Percentiles rank a stretch among this genome's conserved stretches.
Evolutionary conservation across 37 sponge, comb jelly and placozoan species (phyloP).

Genomic region (Tethya wilhelma): DNA sequence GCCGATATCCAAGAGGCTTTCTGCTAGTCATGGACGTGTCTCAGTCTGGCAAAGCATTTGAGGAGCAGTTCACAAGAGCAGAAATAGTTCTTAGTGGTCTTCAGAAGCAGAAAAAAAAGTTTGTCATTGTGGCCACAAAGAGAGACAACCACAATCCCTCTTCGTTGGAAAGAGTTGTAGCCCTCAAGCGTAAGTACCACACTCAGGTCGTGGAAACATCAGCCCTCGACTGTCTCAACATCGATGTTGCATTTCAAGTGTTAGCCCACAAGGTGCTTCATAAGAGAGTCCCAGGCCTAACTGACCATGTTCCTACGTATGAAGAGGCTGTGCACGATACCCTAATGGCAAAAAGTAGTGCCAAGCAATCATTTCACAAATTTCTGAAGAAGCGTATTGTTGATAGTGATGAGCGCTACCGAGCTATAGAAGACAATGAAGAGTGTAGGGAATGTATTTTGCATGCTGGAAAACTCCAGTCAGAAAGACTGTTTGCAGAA

Average conservation of each 20-base stretch:
- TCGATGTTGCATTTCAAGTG: constrained; percentile 26
- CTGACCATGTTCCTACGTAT: constrained; percentile 2
- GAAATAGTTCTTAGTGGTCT: constrained; percentile 25
- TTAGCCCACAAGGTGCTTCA: constrained; percentile 29
- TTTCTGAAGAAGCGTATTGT: constrained; percentile 38
- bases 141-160: constrained; percentile 14
- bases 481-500: constrained; percentile 33
- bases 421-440: constrained; percentile 19
- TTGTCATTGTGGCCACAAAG: constrained; percentile 65
- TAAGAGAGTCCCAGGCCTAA: neutral
- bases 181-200: constrained; percentile 30
- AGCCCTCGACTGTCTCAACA: constrained; percentile 39
- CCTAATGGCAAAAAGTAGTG: neutral
- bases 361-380: neutral
- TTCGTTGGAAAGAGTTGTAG: constrained; percentile 20
- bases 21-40: constrained; percentile 60
- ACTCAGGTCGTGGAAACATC: constrained; percentile 44
- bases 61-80: constrained; percentile 23
- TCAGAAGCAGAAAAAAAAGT: constrained; percentile 42
- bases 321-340: constrained; percentile 10
- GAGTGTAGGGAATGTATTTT: constrained; percentile 30
- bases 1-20: constrained; percentile 29
- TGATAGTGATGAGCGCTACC: constrained; percentile 26
- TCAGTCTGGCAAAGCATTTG: constrained; percentile 18
- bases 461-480: constrained; percentile 31